Base-by-base conservation (phyloP, 2,113 vertebrate genomes). In the Ursus arctos region DNA sequence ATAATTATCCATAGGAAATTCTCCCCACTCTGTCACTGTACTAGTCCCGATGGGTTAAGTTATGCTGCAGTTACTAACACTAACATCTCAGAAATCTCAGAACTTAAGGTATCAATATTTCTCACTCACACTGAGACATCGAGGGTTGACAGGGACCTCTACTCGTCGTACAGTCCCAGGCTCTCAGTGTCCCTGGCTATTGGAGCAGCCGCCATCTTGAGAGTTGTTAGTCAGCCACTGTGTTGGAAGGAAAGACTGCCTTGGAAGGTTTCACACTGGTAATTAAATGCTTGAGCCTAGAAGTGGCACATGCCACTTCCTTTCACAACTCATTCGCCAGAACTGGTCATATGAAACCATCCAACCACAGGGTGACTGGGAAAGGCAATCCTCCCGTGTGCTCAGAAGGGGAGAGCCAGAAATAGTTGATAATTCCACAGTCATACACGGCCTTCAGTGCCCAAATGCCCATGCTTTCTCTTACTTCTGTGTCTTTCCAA, bases 381-480 rank as follows among this genome's bases (percentile, higher is more conserved):
- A 55, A 55, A 43, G 71, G 22, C 16, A 77, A 15, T 19, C 14
- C 28, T 86, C n/a, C 43, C 40, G 4, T 2, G 1, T 55, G 59
- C 49, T 59, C 71, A 88, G 53, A 88, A 61, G 18, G 26, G 15
- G 28, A 83, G 49, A 43, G 16, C 24, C 55, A 69, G 59, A 33
- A 82, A 40, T 4, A 31, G 43, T 1, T 24, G 16, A 13, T 24
- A 18, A 40, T 2, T 18, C 31, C 22, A 24, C 16, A 28, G 53
- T 18, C 36, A 1, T 6, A 1, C 7, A 6, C 55, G 9, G 5
- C 69, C 53, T n/a, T 61, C 72, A 1, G 11, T 0, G 40, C 63
- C 53, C 2, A 16, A 8, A 47, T 16, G 10, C 26, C 83, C 7
- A 0, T 0, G 14, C n/a, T 24, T 11, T 65, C 83, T 74, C 69